phyloP scores from a whole-genome alignment of 2,113 vertebrate genomes.

The Diadophis punctatus region DNA sequence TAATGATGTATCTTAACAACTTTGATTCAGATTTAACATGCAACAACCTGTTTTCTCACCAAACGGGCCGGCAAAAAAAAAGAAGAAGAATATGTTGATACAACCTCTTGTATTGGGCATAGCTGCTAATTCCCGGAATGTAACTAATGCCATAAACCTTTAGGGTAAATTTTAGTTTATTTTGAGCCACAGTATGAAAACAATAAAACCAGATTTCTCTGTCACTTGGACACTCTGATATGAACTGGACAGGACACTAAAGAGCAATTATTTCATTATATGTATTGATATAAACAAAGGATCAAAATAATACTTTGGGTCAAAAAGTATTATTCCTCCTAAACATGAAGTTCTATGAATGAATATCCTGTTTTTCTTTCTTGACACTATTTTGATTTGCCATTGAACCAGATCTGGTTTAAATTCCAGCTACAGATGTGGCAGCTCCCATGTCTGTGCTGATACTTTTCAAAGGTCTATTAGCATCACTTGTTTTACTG shows the following conservation, averaged over 20 bases:
- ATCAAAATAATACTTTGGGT: background rate
- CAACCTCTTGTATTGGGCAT: background rate
- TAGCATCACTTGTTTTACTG: constrained; percentile 37
- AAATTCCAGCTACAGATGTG: background rate
- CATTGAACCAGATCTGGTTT: background rate
- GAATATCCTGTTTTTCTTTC: background rate
- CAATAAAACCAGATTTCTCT: background rate
- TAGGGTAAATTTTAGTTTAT: background rate
- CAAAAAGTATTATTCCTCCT: background rate
- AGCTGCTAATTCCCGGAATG: background rate
- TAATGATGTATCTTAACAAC: background rate
- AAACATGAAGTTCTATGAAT: background rate
- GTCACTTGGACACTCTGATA: background rate
- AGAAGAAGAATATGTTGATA: background rate
- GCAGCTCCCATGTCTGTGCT: background rate
- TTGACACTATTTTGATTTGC: background rate
- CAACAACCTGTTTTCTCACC: background rate
- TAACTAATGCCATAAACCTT: background rate
- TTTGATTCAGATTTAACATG: background rate
- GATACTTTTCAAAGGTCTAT: constrained; percentile 2
- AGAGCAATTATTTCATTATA: background rate
- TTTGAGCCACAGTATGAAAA: background rate
- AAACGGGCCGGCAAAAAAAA: background rate
- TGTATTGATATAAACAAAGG: background rate
- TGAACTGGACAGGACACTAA: background rate